Conservation (phyloP, 2,113 vertebrate species). For the Serilophus lunatus region DNA sequence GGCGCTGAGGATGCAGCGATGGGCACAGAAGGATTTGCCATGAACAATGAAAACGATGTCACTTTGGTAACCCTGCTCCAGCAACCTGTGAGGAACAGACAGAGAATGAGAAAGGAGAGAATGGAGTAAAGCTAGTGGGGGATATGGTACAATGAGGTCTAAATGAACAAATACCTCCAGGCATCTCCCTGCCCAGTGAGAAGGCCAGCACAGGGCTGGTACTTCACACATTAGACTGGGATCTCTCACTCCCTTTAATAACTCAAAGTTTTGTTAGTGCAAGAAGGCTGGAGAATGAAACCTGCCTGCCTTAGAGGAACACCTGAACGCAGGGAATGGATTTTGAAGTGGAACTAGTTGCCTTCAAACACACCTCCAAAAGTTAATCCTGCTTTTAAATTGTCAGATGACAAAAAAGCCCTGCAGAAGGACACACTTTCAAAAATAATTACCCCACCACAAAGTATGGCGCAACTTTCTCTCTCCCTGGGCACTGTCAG, state of each 20-base stretch:
- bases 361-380: neutral
- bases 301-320: neutral
- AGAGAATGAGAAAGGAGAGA: neutral
- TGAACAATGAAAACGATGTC: conserved; percentile 91
- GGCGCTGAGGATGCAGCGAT: conserved; percentile 88
- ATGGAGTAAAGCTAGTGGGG: neutral
- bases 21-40: conserved; percentile 85
- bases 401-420: neutral
- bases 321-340: neutral
- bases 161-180: neutral
- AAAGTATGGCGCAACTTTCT: neutral
- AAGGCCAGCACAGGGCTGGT: neutral
- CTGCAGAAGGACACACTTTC: neutral
- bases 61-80: conserved; percentile 89
- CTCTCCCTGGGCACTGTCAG: neutral
- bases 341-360: neutral
- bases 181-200: neutral
- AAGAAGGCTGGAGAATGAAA: neutral
- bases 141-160: neutral
- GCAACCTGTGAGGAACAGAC: conserved; percentile 73
- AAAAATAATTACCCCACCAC: neutral
- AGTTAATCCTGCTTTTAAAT: neutral
- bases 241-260: neutral
- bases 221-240: neutral
- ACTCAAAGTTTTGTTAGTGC: neutral